Percentiles rank a stretch among this genome's conserved stretches.
phyloP scores from a whole-genome alignment of 2,888 invertebrate genomes.

The Amiota communis region DNA sequence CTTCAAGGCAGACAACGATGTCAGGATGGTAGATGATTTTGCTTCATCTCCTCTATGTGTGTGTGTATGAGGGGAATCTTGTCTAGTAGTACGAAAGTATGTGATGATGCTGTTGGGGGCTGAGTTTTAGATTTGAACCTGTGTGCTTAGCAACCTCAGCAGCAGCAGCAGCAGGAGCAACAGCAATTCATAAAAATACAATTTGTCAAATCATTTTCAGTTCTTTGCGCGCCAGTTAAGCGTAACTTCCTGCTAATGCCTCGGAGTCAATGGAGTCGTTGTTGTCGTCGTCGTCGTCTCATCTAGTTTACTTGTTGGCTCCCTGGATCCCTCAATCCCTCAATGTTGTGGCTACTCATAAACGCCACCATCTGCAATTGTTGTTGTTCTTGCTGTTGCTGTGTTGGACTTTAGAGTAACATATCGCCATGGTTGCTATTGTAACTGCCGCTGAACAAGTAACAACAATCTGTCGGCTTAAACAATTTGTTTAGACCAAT shows the following conservation, averaged over 20 bases:
- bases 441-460: conserved; percentile 18
- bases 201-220: conserved; percentile 64
- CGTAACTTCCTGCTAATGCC: conserved; percentile 35
- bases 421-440: not conserved
- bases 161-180: conserved; percentile 38
- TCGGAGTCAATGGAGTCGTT: conserved; percentile 4
- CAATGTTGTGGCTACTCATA: conserved; percentile 36
- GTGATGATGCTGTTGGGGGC: too few species aligned
- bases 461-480: conserved; percentile 62
- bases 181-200: conserved; percentile 61
- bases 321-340: too few species aligned
- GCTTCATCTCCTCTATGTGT: not conserved
- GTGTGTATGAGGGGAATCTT: too few species aligned
- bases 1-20: not conserved
- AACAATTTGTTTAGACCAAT: conserved; percentile 67
- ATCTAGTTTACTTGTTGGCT: too few species aligned
- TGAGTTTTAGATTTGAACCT: too few species aligned
- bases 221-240: conserved; percentile 35
- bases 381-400: not conserved
- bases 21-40: not conserved
- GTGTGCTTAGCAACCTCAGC: conserved; percentile 31
- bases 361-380: conserved; percentile 43
- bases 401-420: not conserved
- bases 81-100: too few species aligned
- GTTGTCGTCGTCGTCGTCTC: not conserved